Base-by-base conservation (phyloP, 1,140 invertebrate genomes). In the Helicoverpa zea region DNA sequence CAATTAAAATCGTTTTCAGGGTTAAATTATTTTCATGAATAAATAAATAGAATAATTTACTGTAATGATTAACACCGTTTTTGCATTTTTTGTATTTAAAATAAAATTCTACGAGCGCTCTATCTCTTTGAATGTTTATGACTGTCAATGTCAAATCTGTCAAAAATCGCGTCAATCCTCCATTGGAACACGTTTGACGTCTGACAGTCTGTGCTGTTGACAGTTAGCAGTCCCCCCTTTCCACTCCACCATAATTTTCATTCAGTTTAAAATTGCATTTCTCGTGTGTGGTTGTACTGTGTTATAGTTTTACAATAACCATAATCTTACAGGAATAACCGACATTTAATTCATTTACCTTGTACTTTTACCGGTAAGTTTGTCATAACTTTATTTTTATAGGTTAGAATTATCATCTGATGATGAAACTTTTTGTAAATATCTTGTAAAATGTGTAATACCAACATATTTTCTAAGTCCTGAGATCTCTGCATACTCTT, bases 341-440 rank as follows among this genome's bases (percentile, higher is more conserved):
- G 23, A 70, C 3, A 52, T 16, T 1, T 30, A 12, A 10, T 52
- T 70, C n/a, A 52, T 54, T 52, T 30, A 10, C 11, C 5, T 14
- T 2, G 3, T 4, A 29, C 1, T 52, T 70, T 54, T 51, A 52
- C 47, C 23, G 49, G 66, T 70, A 30, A 70, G 66, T 54, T 7
- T 23, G 1, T n/a, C 3, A 54, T 51, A 18, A 3, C 23, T 52
- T 9, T 2, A 13, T 18, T 10, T 29, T 70, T 70, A 14, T 52
- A 54, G 66, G 66, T 70, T 70, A 64, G 9, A 12, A 43, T n/a
- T 12, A 64, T n/a, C 61, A 64, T 16, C 61, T 64, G 61, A 64
- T 64, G 13, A 14, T 64, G 10, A 43, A 59, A 29, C 10, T 59
- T 64, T 12, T 43, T 29, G 58, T 59, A 59, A 59, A 59, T 59